Evolutionary conservation across 2,113 vertebrate genomes (phyloP), one percentile per base, ranked within the genome.

Genomic region (Ia io): DNA sequence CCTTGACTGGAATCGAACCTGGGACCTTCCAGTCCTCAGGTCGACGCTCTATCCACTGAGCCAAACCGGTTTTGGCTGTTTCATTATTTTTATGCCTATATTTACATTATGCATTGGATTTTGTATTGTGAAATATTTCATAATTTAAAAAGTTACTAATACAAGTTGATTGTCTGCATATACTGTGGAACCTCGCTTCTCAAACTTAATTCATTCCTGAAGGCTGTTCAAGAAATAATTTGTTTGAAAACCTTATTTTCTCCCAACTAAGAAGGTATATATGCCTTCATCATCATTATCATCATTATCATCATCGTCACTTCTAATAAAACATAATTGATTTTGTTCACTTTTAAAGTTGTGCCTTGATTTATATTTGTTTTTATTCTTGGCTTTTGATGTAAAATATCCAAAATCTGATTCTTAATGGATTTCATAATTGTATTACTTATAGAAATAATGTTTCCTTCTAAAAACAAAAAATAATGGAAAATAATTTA

Each of bases 301-400:
- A 65, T 32, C 63, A 67, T 17, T 6, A 51, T 53, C 42, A 80
- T 49, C 47, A 87, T 47, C 47, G 67, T 12, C 37, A 88, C 17
- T 79, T 51, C 28, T 63, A 88, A 74, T 90, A 85, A 93, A 95
- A 42, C 49, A 63, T 76, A 67, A 76, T 70, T 73, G 40, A 49
- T 70, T 88, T 90, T 91, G 35, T 16, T 88, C 65, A 82, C 47
- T 80, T 76, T 80, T 35, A 25, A 73, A 87, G 67, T 63, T 82
- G 18, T 94, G n/a, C 77, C 30, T 89, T 51, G 37, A 78, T 76
- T 78, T 82, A 69, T 51, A 20, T 32, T 44, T 53, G 74, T 87
- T 6, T 79, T 86, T 85, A 89, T 79, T 61, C 25, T 73, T 90
- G 56, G 28, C 12, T 86, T 90, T 86, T 96, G 70, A 80, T 96